These are phyloP conservation scores for Volucella zonaria DNA, from an alignment of 2,888 invertebrate genomes.

Conservation along the genomic window DNA sequence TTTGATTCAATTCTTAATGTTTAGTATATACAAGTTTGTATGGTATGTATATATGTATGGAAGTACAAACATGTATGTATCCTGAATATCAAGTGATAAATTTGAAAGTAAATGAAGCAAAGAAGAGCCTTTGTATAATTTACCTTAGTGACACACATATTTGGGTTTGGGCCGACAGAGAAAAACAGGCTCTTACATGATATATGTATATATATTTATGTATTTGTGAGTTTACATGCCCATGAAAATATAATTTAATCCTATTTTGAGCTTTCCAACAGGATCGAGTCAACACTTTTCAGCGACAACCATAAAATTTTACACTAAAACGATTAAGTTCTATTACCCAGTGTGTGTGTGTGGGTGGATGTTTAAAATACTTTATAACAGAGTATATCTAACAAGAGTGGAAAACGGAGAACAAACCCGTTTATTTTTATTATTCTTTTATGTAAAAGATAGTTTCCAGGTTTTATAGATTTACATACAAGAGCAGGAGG, in stretches of 20 bases:
- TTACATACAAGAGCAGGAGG: not conserved
- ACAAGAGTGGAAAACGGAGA: not conserved
- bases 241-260: constrained; percentile 46
- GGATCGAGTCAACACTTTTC: constrained; percentile 50
- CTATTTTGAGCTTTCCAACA: constrained; percentile 41
- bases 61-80: not conserved
- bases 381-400: constrained; percentile 19
- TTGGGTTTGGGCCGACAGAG: not conserved
- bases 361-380: constrained; percentile 3
- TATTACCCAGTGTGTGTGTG: not conserved
- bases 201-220: not conserved
- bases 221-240: not conserved
- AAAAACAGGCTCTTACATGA: not conserved
- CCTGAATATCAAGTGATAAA: constrained; percentile 46
- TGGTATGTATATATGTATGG: no score
- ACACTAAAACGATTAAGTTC: constrained; percentile 56
- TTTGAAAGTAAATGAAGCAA: constrained; percentile 49
- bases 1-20: constrained; percentile 53
- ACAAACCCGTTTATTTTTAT: constrained; percentile 43
- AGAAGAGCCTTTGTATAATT: constrained; percentile 26
- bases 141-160: constrained; percentile 14
- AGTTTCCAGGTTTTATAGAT: constrained; percentile 15
- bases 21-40: not conserved
- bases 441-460: constrained; percentile 34
- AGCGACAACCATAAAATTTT: constrained; percentile 44